Evolutionary conservation across 64 coral and sea anemone species (phyloP).

Genomic region (Stichodactyla helianthus): DNA sequence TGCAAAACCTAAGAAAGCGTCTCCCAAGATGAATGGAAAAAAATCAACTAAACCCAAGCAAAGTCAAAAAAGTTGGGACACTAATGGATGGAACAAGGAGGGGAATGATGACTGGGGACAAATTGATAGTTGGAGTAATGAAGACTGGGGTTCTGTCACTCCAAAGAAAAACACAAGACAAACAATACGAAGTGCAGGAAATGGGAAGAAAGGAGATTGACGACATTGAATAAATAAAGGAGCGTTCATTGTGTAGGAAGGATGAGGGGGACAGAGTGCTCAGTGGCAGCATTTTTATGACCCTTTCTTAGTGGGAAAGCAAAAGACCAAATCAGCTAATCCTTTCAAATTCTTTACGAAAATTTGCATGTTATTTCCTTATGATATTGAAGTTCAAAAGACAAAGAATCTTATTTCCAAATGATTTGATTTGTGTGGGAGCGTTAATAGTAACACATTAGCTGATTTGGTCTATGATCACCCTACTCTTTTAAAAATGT

Average conservation of each 20-base stretch:
- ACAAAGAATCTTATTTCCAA: no score
- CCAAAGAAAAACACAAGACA: slow-evolving; percentile 22
- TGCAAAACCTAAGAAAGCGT: slow-evolving; percentile 11
- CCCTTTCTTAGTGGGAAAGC: no score
- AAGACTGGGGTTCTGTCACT: slow-evolving; percentile 58
- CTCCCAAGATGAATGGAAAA: slow-evolving; percentile 19
- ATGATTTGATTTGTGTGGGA: no score
- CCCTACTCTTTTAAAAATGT: no score
- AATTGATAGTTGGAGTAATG: slow-evolving; percentile 73
- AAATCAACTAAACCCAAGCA: slow-evolving; percentile 11
- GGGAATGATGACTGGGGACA: slow-evolving; percentile 76
- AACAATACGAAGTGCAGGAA: slow-evolving; percentile 34
- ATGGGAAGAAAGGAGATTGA: slow-evolving; percentile 75
- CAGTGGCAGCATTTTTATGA: no score
- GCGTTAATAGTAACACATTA: no score
- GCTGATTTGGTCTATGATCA: no score
- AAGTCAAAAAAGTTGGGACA: not conserved
- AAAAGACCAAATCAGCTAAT: no score
- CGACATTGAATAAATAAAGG: not conserved
- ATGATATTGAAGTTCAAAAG: no score
- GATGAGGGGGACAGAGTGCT: no score
- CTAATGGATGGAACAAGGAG: slow-evolving; percentile 53
- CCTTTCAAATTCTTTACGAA: no score
- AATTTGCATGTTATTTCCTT: no score
- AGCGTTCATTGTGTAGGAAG: not conserved